Evolutionary conservation across 2,797 vertebrate species (phyloP).

Genomic region (Tamandua tetradactyla): DNA sequence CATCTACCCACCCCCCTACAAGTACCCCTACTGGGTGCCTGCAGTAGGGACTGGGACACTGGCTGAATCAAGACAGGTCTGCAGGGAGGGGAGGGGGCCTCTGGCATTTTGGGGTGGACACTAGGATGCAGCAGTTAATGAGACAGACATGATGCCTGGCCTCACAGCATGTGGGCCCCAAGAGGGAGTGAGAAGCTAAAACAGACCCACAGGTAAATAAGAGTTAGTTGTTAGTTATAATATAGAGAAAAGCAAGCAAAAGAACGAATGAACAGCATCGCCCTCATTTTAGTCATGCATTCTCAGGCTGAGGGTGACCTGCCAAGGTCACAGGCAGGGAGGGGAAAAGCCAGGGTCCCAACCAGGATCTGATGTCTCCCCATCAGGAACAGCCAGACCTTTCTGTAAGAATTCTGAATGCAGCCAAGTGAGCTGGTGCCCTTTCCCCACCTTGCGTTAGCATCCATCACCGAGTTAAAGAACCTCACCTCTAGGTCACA

Average conservation of each 20-base stretch:
- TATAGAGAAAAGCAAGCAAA: not conserved
- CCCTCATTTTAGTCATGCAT: not conserved
- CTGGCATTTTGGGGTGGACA: not conserved
- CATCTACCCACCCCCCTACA: not conserved
- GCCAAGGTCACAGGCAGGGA: not conserved
- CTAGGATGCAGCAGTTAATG: fast-evolving
- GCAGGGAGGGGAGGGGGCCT: not conserved
- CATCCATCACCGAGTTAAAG: not conserved
- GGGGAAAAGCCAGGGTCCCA: not conserved
- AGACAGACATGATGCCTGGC: not conserved
- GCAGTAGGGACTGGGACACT: not conserved
- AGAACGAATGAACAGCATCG: not conserved
- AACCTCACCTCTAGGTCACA: conserved; percentile 88
- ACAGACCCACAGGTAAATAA: not conserved
- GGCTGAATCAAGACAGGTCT: not conserved
- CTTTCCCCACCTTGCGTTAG: fast-evolving
- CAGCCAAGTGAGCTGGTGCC: no score
- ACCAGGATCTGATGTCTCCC: not conserved
- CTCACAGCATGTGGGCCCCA: not conserved
- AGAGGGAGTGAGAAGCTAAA: not conserved
- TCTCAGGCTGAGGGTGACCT: not conserved
- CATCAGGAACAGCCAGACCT: not conserved
- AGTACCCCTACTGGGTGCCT: not conserved
- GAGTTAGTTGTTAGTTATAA: not conserved
- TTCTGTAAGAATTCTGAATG: fast-evolving